Evolutionary conservation across 2,888 invertebrate genomes (phyloP).

Genomic region (Dioctria rufipes): DNA sequence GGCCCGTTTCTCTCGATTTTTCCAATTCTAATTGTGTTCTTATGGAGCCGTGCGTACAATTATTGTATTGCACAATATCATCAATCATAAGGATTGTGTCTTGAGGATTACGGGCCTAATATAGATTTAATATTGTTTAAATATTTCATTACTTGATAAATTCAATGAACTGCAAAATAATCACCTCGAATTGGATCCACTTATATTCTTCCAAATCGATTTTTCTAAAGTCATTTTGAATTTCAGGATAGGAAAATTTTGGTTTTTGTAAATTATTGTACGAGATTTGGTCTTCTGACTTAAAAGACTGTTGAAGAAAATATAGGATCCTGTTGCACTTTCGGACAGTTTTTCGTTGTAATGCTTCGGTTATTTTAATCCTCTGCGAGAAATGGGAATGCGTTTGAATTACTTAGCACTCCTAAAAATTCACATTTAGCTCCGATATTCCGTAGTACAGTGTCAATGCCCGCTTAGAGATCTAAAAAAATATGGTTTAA

Average conservation of each 20-base stretch:
- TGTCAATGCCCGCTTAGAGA: slow-evolving; percentile 75
- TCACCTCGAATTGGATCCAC: slow-evolving; percentile 81
- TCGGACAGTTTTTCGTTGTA: slow-evolving; percentile 72
- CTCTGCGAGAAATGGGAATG: slow-evolving; percentile 73
- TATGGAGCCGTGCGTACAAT: slow-evolving; percentile 64
- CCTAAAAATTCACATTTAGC: slow-evolving; percentile 76
- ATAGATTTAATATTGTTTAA: neutral
- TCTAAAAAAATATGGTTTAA: slow-evolving; percentile 66
- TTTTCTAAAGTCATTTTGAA: slow-evolving; percentile 73
- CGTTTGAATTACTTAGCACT: slow-evolving; percentile 72
- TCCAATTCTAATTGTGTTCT: slow-evolving; percentile 78
- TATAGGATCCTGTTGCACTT: slow-evolving; percentile 72
- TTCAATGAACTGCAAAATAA: neutral
- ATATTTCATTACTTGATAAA: slow-evolving; percentile 2
- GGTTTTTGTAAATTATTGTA: slow-evolving; percentile 78
- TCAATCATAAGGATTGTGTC: slow-evolving; percentile 75
- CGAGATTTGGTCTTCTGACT: slow-evolving; percentile 74
- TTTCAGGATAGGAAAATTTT: slow-evolving; percentile 74
- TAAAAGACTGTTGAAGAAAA: slow-evolving; percentile 76
- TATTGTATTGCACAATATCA: slow-evolving; percentile 72
- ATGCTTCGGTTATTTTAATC: slow-evolving; percentile 75
- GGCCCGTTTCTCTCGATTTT: slow-evolving; percentile 71
- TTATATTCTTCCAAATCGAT: slow-evolving; percentile 73
- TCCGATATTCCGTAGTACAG: slow-evolving; percentile 76
- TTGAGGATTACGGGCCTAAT: slow-evolving; percentile 72